A percentile compares a stretch with the other conserved stretches of the same genome.
These are phyloP conservation scores for Drosophila bocki DNA, from an alignment of 1,140 invertebrate species.

Conservation along the genomic window DNA sequence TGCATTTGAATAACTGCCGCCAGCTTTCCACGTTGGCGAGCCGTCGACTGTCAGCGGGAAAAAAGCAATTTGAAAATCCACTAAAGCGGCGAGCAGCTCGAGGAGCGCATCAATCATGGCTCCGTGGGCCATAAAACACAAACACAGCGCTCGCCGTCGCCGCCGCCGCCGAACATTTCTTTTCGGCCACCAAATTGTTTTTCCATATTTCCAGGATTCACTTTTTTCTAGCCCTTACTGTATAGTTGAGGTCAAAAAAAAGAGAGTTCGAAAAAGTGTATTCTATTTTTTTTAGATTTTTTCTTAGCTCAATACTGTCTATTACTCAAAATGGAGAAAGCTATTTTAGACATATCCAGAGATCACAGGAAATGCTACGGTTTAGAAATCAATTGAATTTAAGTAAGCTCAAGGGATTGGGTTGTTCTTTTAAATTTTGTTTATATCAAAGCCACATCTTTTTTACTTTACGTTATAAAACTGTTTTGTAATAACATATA, in stretches of 20 bases:
- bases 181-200: conserved; percentile 75
- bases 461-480: too few species aligned
- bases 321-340: not conserved
- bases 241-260: not conserved
- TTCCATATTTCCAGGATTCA: conserved; percentile 58
- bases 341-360: not conserved
- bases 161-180: conserved; percentile 46
- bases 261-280: not conserved
- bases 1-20: conserved; percentile 81
- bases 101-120: conserved; percentile 73
- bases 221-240: conserved; percentile 6
- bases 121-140: conserved; percentile 72
- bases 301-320: not conserved
- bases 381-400: not conserved
- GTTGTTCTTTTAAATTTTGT: not conserved
- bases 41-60: conserved; percentile 75
- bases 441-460: too few species aligned
- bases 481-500: too few species aligned
- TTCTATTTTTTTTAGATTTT: not conserved
- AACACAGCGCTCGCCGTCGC: conserved; percentile 19
- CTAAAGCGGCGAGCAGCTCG: conserved; percentile 61
- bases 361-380: not conserved
- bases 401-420: too few species aligned
- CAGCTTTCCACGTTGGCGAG: conserved; percentile 31
- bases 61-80: conserved; percentile 80